Evolutionary conservation across 1,140 invertebrate genomes (phyloP), one percentile per base, ranked within the genome.

Genomic region (Aphis craccivora): DNA sequence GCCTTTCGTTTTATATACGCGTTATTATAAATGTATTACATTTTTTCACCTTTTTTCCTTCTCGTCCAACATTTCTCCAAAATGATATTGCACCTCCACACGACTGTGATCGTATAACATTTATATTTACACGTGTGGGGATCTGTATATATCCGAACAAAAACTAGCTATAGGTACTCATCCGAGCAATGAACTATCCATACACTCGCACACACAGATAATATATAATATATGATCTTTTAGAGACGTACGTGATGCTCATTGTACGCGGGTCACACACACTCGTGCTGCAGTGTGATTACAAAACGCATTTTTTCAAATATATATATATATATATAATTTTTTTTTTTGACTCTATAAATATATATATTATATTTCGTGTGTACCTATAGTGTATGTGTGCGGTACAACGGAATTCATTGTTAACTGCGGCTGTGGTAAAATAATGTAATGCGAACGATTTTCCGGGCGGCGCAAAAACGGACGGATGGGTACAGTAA

Each of bases 151-250:
- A 14, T 90, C 43, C 40, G 89, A 90, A 60, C 89, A 90, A 90
- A 90, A 90, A 90, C 51, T 55, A 45, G 45, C 37, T 23, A 51
- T 55, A n/a, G n/a, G n/a, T n/a, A 35, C 48, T 8, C 22, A 55
- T 90, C 37, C 89, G 89, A 90, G 89, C 89, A 90, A 90, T 90
- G 89, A 90, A 90, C 89, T 18, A 67, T 90, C 89, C 23, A 23
- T 14, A 6, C 30, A 88, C 45, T n/a, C n/a, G 35, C 43, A 86
- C 40, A 84, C 23, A 43, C 40, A 51, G 11, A 60, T 60, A 67
- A 51, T n/a, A 76, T 76, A n/a, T n/a, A 18, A 76, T n/a, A 20
- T n/a, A 76, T 76, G n/a, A 48, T 48, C 84, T 89, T 37, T 37
- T 35, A n/a, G 88, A 89, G 35, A 55, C n/a, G 51, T 89, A 89